Base-by-base conservation (phyloP, 1,140 invertebrate genomes). In the Eciton burchellii region DNA sequence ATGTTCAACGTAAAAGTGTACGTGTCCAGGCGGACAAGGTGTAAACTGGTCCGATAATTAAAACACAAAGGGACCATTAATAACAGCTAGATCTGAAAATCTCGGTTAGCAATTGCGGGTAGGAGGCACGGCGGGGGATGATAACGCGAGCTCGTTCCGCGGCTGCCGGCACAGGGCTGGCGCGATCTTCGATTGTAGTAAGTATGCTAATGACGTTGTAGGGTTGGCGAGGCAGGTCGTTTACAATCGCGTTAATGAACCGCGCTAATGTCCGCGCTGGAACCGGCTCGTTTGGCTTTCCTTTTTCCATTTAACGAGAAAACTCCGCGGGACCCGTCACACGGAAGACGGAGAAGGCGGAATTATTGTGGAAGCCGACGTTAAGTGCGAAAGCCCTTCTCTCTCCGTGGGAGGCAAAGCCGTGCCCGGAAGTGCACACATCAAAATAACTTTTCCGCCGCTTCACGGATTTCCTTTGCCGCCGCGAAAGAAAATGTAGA, bases 201-300 rank as follows among this genome's bases (percentile, higher is more conserved):
- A 85, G 74, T 86, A 85, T 86, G 84, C 72, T 87, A 87, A 87
- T 86, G 85, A 86, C 59, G 66, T 68, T 65, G 85, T 72, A 66
- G 47, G 62, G 66, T 71, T 26, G 81, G 54, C n/a, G n/a, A n/a
- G 21, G 24, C 26, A 57, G 59, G 72, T 86, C 84, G 84, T 83
- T 86, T 86, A 86, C 85, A 87, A 87, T 87, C 84, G 66, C 60
- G 84, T 83, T 83, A 87, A 87, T 85, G 84, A 86, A 87, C 81
- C 84, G 60, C 83, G 57, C 83, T 86, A 86, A 87, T 86, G 84
- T 83, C 74, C 57, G 84, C 54, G 79, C 54, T 54, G 76, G 43
- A 63, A 68, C 60, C 47, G 52, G 65, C 76, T 77, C 65, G 56
- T 74, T 82, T 74, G 56, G 81, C 47, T 77, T n/a, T 66, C 81